Evolutionary conservation across 2,797 vertebrate genomes (phyloP), one percentile per base, ranked within the genome.

Genomic region (Phataginus tricuspis): DNA sequence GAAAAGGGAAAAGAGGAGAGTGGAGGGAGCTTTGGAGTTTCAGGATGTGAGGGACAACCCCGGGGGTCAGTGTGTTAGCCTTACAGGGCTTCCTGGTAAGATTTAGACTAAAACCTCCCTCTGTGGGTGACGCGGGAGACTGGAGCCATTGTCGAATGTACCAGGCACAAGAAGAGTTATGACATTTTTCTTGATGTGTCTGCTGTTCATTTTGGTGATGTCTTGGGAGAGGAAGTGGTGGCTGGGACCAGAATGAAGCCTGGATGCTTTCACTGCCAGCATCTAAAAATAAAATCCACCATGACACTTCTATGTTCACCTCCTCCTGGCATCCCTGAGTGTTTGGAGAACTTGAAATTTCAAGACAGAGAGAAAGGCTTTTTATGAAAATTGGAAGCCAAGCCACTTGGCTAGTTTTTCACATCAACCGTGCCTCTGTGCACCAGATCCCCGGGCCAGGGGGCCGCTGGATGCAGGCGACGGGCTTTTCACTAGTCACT

Each of bases 261-360:
- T 69, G 95, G 88, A 71, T 0, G 5, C 74, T 84, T 86, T 89
- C 91, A 61, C 51, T 4, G 11, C 42, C 4, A 6, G 74, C 66
- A 16, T 92, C 95, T 97, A 89, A 96, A 96, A 98, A 94, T 94
- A 96, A 85, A 97, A 34, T 45, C 68, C 29, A 57, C 9, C 1
- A 3, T 0, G 1, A 21, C 1, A 9, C 34, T 57, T 53, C 72
- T 57, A 51, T 21, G 23, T 34, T 5, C 15, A 19, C 92, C 74
- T 61, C 77, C 71, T 85, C 77, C n/a, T 71, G 84, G 68, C 53
- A 37, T 79, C 85, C 66, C 45, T 12, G 1, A 34, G n/a, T 59
- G 45, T 87, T 53, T 31, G 31, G 75, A 90, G 95, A 93, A 87
- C 72, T 74, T 64, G 57, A 59, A 53, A 83, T 92, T 69, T 82